Evolutionary conservation across 2,113 vertebrate species (phyloP).

Genomic region (Caranx ignobilis): DNA sequence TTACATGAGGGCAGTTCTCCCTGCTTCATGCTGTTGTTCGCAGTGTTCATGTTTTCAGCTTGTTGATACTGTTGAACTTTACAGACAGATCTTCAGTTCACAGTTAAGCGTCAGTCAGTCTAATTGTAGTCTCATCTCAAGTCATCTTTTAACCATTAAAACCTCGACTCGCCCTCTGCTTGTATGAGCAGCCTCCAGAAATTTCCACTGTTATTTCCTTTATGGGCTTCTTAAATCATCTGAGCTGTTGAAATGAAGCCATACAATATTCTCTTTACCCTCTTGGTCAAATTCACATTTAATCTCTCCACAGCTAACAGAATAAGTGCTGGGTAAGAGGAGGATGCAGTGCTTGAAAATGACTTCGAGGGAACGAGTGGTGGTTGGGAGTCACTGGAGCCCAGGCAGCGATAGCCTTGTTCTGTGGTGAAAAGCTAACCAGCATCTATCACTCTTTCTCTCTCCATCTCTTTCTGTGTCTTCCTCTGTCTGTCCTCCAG

Average conservation of each 20-base stretch:
- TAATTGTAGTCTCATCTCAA: background rate
- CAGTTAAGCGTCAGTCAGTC: background rate
- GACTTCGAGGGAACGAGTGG: background rate
- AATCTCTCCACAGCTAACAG: background rate
- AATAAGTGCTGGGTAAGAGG: background rate
- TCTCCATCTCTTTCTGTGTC: conserved; percentile 54
- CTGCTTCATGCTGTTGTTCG: background rate
- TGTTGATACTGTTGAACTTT: background rate
- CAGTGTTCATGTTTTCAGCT: background rate
- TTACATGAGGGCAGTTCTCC: background rate
- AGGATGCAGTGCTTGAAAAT: conserved; percentile 11
- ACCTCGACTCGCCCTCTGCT: background rate
- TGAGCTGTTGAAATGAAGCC: background rate
- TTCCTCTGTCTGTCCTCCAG: conserved; percentile 79
- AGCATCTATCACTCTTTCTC: background rate
- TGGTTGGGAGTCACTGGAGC: conserved; percentile 5
- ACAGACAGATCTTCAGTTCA: background rate
- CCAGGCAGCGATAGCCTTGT: conserved; percentile 1
- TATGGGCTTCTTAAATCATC: background rate
- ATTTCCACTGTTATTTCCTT: background rate
- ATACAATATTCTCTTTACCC: background rate
- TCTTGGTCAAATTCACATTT: background rate
- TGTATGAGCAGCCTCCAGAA: background rate
- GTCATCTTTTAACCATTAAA: background rate
- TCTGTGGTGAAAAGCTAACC: conserved; percentile 26